These are phyloP conservation scores for Grammomys surdaster DNA, from an alignment of 2,113 vertebrate genomes.

Conservation along the genomic window DNA sequence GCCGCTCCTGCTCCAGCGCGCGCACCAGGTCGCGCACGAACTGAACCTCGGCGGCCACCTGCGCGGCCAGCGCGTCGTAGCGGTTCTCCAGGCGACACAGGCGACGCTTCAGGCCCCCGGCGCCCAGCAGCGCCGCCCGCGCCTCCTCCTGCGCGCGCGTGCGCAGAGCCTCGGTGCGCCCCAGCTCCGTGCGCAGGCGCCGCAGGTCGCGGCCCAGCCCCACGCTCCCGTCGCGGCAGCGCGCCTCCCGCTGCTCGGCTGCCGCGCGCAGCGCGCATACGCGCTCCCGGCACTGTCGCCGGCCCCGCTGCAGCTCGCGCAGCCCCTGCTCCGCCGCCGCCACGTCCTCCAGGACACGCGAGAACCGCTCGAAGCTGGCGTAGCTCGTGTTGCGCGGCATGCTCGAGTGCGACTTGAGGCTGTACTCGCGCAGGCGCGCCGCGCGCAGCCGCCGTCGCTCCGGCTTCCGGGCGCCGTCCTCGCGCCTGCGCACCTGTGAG, in stretches of 20 bases:
- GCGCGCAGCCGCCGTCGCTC: constrained; percentile 97
- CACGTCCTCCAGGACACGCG: constrained; percentile 96
- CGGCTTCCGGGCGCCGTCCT: constrained; percentile 92
- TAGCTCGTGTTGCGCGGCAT: constrained; percentile 99
- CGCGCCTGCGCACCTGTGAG: constrained; percentile 88
- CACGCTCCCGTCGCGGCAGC: constrained; percentile 97
- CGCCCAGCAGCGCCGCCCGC: constrained; percentile 88
- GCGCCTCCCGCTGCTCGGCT: constrained; percentile 95
- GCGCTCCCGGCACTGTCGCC: constrained; percentile 93
- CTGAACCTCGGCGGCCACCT: constrained; percentile 94
- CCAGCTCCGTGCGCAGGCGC: constrained; percentile 94
- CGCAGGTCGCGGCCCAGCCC: constrained; percentile 93
- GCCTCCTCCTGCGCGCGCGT: constrained; percentile 95
- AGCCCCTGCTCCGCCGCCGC: constrained; percentile 93
- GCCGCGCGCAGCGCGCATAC: constrained; percentile 92
- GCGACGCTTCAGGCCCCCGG: constrained; percentile 93
- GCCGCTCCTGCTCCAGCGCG: constrained; percentile 90
- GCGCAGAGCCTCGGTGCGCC: constrained; percentile 90
- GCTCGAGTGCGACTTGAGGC: constrained; percentile 99
- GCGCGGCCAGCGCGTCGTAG: constrained; percentile 94
- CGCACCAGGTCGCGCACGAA: constrained; percentile 97
- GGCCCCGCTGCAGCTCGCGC: constrained; percentile 92
- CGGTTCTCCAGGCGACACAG: constrained; percentile 95
- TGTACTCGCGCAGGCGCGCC: constrained; percentile 98
- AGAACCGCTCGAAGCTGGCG: constrained; percentile 98